Evolutionary conservation across 2,113 vertebrate species (phyloP).

Genomic region (Thinocorus orbignyianus): DNA sequence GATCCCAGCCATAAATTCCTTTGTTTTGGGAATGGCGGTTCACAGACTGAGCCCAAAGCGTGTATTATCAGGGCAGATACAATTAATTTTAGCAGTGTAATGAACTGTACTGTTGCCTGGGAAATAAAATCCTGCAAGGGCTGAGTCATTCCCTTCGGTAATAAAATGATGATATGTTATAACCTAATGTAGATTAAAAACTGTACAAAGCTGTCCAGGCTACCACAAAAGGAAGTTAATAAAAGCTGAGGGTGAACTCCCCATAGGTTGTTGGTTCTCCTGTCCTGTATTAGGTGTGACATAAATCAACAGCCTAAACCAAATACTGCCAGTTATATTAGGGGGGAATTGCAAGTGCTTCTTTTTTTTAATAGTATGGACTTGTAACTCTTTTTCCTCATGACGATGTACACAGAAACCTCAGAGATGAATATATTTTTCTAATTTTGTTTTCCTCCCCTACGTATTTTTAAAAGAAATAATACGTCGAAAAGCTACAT

Average conservation of each 20-base stretch:
- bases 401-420: background rate
- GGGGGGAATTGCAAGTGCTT: background rate
- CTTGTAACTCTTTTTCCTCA: background rate
- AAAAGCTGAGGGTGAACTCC: background rate
- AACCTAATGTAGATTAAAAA: background rate
- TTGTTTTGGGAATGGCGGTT: background rate
- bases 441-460: background rate
- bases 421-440: background rate
- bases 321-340: background rate
- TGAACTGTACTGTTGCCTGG: background rate
- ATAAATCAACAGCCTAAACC: background rate
- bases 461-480: background rate
- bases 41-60: background rate
- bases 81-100: background rate
- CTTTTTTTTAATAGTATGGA: background rate
- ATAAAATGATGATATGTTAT: background rate
- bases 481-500: background rate
- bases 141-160: background rate
- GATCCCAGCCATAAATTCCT: slow-evolving; percentile 4
- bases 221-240: background rate
- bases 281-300: background rate
- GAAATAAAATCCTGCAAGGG: background rate
- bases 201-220: background rate
- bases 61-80: background rate
- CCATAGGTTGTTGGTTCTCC: background rate